A percentile compares a stretch with the other conserved stretches of the same genome.
phyloP scores from a whole-genome alignment of 2,797 vertebrate species.

The Cetoscarus ocellatus region DNA sequence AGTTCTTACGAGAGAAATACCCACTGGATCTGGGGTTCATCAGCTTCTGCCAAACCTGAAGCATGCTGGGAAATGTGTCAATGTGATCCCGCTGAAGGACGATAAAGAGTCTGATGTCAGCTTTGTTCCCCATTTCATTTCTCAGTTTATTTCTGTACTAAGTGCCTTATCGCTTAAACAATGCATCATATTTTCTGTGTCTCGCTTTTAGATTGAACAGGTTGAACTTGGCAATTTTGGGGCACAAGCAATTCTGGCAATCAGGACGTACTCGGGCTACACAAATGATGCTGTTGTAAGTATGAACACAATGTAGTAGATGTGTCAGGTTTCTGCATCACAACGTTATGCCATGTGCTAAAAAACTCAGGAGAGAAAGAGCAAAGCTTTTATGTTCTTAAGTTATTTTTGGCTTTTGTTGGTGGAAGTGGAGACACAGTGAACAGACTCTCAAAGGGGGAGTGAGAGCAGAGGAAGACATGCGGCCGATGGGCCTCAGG shows the following conservation, averaged over 20 bases:
- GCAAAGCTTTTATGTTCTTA: too few relatives aligned
- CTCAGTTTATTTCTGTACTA: background rate
- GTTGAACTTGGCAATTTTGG: slow-evolving; percentile 69
- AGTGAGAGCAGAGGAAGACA: too few relatives aligned
- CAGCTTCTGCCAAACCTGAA: slow-evolving; percentile 48
- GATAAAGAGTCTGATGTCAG: slow-evolving; percentile 32
- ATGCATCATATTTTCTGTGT: background rate
- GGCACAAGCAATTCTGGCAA: slow-evolving; percentile 56
- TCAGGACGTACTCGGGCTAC: slow-evolving; percentile 60
- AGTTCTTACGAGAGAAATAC: slow-evolving; percentile 35
- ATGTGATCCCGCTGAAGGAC: slow-evolving; percentile 58
- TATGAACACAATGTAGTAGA: too few relatives aligned
- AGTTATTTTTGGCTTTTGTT: too few relatives aligned
- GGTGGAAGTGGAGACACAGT: too few relatives aligned
- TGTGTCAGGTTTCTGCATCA: too few relatives aligned
- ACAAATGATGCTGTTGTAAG: slow-evolving; percentile 42
- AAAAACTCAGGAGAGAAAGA: too few relatives aligned
- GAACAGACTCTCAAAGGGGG: too few relatives aligned
- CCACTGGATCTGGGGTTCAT: slow-evolving; percentile 60
- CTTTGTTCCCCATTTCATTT: background rate
- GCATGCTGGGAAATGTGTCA: slow-evolving; percentile 57
- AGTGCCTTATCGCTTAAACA: background rate
- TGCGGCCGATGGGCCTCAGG: too few relatives aligned
- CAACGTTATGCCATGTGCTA: too few relatives aligned
- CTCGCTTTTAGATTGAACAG: slow-evolving; percentile 50